Conservation (phyloP, 2,113 vertebrate species). For the Percopsis transmontana region DNA sequence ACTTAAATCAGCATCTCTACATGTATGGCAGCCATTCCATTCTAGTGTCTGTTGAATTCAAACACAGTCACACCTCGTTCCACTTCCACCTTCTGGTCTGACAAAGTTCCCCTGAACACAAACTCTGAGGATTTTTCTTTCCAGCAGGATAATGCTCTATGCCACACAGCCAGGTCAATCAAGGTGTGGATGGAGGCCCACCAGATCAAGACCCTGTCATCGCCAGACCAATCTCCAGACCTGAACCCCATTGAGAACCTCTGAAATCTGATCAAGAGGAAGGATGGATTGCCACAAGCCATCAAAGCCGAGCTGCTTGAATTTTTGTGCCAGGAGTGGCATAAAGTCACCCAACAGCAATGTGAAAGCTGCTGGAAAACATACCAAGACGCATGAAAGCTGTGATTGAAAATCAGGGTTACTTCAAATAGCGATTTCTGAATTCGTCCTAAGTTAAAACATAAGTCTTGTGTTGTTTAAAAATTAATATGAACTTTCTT, state of each 20-base stretch:
- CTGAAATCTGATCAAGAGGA: too few relatives aligned
- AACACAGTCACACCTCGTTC: background rate
- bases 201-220: too few relatives aligned
- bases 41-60: background rate
- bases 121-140: background rate
- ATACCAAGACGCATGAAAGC: background rate
- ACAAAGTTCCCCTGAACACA: too few relatives aligned
- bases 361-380: slow-evolving; percentile 5
- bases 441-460: background rate
- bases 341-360: slow-evolving; percentile 3
- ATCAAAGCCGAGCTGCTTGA: slow-evolving; percentile 5
- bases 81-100: background rate
- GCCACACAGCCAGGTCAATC: too few relatives aligned
- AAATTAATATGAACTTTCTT: background rate
- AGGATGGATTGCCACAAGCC: too few relatives aligned
- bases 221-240: too few relatives aligned
- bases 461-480: background rate
- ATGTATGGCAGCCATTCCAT: background rate
- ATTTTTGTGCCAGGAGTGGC: slow-evolving; percentile 4
- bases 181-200: too few relatives aligned
- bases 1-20: background rate
- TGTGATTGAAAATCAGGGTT: background rate
- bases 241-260: too few relatives aligned
- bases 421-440: too few relatives aligned
- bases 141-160: too few relatives aligned